Conservation (phyloP, 2,113 vertebrate genomes). For the Craseonycteris thonglongyai region DNA sequence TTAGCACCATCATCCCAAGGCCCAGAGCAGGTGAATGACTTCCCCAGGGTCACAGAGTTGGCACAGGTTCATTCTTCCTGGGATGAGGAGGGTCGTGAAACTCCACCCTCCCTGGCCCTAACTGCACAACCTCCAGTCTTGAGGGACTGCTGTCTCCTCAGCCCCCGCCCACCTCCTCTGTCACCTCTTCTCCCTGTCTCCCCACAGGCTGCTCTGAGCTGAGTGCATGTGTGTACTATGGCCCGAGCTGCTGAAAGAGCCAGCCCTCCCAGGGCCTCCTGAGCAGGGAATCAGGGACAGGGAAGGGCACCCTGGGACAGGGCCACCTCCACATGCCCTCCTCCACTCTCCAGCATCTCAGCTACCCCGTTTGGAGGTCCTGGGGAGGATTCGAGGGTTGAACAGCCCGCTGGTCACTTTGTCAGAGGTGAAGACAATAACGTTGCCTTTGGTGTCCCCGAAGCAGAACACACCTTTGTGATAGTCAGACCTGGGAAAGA, state of each 20-base stretch:
- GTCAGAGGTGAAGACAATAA: constrained; percentile 69
- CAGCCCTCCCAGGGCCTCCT: background rate
- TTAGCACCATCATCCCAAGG: background rate
- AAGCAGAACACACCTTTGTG: constrained; percentile 71
- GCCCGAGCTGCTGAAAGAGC: background rate
- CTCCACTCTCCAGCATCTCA: background rate
- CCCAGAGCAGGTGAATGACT: background rate
- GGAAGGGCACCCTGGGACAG: background rate
- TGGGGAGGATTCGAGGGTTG: constrained; percentile 53
- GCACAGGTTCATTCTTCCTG: background rate
- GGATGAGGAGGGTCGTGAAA: background rate
- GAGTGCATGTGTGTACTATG: background rate
- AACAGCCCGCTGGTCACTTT: constrained; percentile 70
- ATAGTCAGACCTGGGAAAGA: constrained; percentile 68
- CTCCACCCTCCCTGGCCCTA: background rate
- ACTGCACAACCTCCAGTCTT: background rate
- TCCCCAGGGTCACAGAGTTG: background rate
- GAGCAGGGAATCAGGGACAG: background rate
- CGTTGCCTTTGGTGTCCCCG: constrained; percentile 70
- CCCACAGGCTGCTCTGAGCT: background rate
- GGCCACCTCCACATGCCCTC: too few relatives aligned
- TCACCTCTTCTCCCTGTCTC: background rate
- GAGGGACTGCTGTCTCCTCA: background rate
- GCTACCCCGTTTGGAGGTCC: constrained; percentile 48
- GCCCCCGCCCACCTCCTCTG: background rate